Evolutionary conservation across 2,888 invertebrate species (phyloP).

Genomic region (Volucella bombylans): DNA sequence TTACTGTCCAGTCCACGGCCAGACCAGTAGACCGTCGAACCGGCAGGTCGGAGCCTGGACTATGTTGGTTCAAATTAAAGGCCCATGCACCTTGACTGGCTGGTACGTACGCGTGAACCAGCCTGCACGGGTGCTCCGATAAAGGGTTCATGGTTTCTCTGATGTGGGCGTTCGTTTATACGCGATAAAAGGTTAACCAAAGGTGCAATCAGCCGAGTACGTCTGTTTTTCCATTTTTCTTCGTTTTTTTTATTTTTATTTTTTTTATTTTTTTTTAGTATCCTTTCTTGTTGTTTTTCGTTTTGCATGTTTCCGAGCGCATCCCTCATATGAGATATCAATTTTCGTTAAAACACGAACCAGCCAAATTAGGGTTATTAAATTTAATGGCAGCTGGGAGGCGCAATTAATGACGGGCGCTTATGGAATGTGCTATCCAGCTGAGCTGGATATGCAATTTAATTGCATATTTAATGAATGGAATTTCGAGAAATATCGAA

Average conservation of each 20-base stretch:
- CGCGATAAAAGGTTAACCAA: constrained; percentile 22
- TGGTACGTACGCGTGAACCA: too few species aligned
- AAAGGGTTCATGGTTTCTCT: background rate
- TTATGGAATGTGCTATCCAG: too few species aligned
- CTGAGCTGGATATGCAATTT: too few species aligned
- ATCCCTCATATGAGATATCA: constrained; percentile 15
- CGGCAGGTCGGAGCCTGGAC: background rate
- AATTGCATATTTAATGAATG: too few species aligned
- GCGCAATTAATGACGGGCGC: constrained; percentile 18
- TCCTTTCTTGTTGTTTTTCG: too few species aligned
- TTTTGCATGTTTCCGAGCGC: background rate
- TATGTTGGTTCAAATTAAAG: constrained; percentile 11
- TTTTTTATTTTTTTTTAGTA: background rate
- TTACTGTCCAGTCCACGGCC: constrained; percentile 4
- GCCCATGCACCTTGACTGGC: constrained; percentile 15
- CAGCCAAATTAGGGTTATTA: constrained; percentile 16
- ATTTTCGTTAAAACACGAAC: constrained; percentile 35
- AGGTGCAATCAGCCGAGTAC: constrained; percentile 6
- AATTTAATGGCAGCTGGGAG: constrained; percentile 21
- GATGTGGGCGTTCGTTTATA: constrained; percentile 27
- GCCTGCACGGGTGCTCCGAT: too few species aligned
- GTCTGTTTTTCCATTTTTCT: background rate
- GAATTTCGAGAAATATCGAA: too few species aligned
- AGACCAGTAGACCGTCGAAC: background rate
- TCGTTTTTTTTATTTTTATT: background rate